Evolutionary conservation across 2,797 vertebrate genomes (phyloP).

Genomic region (Alectoris magna): DNA sequence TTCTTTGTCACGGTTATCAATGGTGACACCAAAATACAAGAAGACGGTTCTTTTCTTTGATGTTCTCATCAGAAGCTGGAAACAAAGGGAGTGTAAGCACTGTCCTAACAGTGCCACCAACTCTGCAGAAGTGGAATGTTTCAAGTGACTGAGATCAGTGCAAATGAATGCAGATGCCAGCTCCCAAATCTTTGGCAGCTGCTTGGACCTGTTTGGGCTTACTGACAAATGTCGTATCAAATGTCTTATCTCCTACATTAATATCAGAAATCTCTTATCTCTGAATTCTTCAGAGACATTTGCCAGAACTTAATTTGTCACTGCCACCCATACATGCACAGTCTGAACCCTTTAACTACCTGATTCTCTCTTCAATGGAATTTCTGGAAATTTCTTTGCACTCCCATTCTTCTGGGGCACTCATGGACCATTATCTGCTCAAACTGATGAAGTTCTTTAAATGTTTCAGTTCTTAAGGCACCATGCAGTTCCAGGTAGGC

Average conservation of each 20-base stretch:
- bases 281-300: not conserved
- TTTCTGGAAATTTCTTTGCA: not conserved
- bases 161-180: rapidly evolving
- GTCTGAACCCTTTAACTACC: not conserved
- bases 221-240: not conserved
- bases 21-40: not conserved
- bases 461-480: not conserved
- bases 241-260: not conserved
- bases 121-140: not conserved
- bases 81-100: not conserved
- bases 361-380: not conserved
- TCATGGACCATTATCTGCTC: not conserved
- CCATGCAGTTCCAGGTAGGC: not conserved
- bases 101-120: not conserved
- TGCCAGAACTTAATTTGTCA: not conserved
- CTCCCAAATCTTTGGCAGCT: not conserved
- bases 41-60: not conserved
- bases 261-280: not conserved
- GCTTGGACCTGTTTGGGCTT: not conserved
- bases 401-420: not conserved
- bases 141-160: not conserved
- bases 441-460: not conserved
- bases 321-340: rapidly evolving
- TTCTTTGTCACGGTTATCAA: not conserved
- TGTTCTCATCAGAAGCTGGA: not conserved